phyloP scores from a whole-genome alignment of 2,113 vertebrate genomes.

The Labeo rohita region DNA sequence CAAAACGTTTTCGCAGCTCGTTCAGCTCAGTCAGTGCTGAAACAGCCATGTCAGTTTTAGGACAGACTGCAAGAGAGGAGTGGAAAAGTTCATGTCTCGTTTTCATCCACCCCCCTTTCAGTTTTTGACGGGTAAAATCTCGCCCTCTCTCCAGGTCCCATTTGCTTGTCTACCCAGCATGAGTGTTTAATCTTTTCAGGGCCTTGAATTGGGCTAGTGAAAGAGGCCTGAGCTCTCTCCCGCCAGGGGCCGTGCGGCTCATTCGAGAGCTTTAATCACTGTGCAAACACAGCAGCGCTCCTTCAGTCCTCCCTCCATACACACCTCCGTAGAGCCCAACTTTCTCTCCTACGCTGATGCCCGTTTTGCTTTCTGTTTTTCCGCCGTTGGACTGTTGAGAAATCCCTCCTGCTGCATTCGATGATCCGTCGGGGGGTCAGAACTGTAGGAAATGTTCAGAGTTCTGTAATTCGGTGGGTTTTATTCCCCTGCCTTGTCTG shows the following conservation, averaged over 20 bases:
- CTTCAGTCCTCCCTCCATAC: slow-evolving; percentile 87
- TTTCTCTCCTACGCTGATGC: slow-evolving; percentile 45
- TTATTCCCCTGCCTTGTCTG: slow-evolving; percentile 75
- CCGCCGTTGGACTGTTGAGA: slow-evolving; percentile 63
- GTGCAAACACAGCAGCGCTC: slow-evolving; percentile 99
- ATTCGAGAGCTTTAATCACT: slow-evolving; percentile 99
- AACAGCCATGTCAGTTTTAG: neutral
- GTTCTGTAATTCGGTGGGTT: slow-evolving; percentile 77
- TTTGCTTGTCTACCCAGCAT: slow-evolving; percentile 99
- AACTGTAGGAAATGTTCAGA: slow-evolving; percentile 52
- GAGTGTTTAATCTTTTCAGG: slow-evolving; percentile 99
- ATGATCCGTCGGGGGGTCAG: slow-evolving; percentile 49
- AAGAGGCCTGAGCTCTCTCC: slow-evolving; percentile 95
- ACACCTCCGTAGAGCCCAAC: slow-evolving; percentile 92
- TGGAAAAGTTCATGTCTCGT: slow-evolving; percentile 37
- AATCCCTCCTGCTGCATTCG: slow-evolving; percentile 52
- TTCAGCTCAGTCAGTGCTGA: neutral
- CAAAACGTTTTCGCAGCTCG: slow-evolving; percentile 66
- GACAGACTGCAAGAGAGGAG: neutral
- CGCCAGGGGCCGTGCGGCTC: slow-evolving; percentile 97
- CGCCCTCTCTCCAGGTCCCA: slow-evolving; percentile 91
- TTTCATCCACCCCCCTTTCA: slow-evolving; percentile 19
- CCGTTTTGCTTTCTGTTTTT: slow-evolving; percentile 43
- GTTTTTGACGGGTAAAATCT: slow-evolving; percentile 73
- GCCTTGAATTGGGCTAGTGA: slow-evolving; percentile 97